A percentile compares a stretch with the other conserved stretches of the same genome.
Conservation (phyloP, 2,888 invertebrate species). For the Catocala nupta region DNA sequence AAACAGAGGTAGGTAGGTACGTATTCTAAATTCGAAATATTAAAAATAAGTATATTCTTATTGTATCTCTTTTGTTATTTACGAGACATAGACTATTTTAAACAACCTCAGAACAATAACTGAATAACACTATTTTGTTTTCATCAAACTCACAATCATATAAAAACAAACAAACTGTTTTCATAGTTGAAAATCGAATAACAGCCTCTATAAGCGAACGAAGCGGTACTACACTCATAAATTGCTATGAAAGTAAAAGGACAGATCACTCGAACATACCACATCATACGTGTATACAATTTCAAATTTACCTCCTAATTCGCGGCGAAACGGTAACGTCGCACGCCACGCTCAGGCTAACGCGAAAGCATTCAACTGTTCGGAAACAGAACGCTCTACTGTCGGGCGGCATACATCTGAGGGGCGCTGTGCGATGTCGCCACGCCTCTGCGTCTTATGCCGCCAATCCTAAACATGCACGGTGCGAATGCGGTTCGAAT, state of each 20-base stretch:
- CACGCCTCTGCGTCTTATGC: constrained; percentile 70
- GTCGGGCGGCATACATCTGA: constrained; percentile 75
- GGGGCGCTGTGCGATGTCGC: constrained; percentile 71
- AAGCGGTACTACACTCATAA: constrained; percentile 7
- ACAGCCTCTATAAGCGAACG: constrained; percentile 3
- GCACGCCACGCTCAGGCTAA: constrained; percentile 77
- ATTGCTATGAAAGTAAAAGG: constrained; percentile 12
- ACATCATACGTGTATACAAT: constrained; percentile 50
- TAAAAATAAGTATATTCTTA: no score
- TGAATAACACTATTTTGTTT: no score
- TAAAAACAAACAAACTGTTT: background rate
- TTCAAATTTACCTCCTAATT: constrained; percentile 78
- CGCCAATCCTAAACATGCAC: constrained; percentile 66
- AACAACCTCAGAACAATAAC: no score
- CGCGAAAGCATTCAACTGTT: constrained; percentile 84
- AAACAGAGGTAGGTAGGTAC: no score
- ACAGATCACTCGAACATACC: constrained; percentile 41
- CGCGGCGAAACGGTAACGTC: constrained; percentile 77
- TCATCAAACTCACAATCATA: background rate
- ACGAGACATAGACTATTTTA: no score
- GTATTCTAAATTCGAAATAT: no score
- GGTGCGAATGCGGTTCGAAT: constrained; percentile 58
- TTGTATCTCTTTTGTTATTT: no score
- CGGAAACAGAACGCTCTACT: constrained; percentile 78
- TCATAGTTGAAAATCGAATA: background rate